Evolutionary conservation across 2,888 invertebrate species (phyloP), one percentile per base, ranked within the genome.

Genomic region (Galeruca laticollis): DNA sequence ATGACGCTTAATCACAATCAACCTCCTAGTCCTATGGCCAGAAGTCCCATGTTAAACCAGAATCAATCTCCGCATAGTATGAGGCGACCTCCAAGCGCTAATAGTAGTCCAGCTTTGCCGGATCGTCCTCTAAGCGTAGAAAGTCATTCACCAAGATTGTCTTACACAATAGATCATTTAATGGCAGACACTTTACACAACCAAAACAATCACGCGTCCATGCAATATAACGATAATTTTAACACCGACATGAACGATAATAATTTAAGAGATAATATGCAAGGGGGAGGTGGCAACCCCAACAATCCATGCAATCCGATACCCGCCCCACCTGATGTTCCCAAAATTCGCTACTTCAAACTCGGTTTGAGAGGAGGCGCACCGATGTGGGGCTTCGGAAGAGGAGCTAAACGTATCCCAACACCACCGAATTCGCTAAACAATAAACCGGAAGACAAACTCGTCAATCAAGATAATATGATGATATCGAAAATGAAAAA

Each of bases 301-400:
- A 87, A 87, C 72, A 88, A 88, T 79, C 88, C 89, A 9, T 84
- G 86, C 54, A 90, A 89, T 81, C 87, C 88, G 0, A 86, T 90
- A 60, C 91, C 91, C 0, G 21, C 75, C 13, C 89, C 89, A 1
- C 87, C 89, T 26, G 87, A 88, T 67, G 90, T 90, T 78, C 88
- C 87, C 0, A 86, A 89, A 56, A 89, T 86, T 79, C 88, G 88
- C 0, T 91, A 90, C 82, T 87, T 88, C 76, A 90, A 89, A 78
- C 86, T 90, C 2, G 93, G 88, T 13, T 78, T 92, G 2, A 84
- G 89, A 71, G 92, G 92, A 21, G 92, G 92, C 5, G 88, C 91
- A 0, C 91, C 91, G 0, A 89, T 91, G 86, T 91, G 91, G 91
- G 85, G 86, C 66, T 86, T 83, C 52, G 82, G 83, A 81, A 85